Percentiles rank a stretch among this genome's conserved stretches.
Conservation (phyloP, 2,888 invertebrate genomes). For the Micoletzkya japonica region DNA sequence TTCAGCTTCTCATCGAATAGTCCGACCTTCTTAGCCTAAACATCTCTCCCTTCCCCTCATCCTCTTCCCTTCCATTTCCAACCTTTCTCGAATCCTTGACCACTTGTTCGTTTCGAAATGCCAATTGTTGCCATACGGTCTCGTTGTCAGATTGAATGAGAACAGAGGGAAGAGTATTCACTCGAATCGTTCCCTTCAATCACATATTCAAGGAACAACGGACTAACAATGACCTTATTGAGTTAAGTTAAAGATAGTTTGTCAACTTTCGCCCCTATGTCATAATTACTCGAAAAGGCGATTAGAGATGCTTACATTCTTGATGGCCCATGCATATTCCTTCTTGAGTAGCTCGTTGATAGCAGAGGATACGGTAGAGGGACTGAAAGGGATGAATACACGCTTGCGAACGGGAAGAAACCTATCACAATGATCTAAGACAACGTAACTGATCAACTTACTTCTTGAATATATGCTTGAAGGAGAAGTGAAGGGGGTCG, state of each 20-base stretch:
- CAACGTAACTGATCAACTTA: background rate
- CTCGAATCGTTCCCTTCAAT: background rate
- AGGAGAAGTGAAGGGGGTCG: background rate
- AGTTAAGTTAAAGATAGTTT: too few relatives aligned
- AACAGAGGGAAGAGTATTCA: conserved; percentile 12
- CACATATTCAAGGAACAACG: too few relatives aligned
- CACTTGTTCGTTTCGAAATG: conserved; percentile 32
- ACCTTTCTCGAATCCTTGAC: conserved; percentile 33
- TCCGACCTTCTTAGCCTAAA: conserved; percentile 17
- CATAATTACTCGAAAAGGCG: background rate
- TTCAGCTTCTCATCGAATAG: conserved; percentile 5
- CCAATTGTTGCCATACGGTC: conserved; percentile 36
- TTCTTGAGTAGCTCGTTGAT: background rate
- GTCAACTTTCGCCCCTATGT: background rate
- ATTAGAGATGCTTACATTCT: background rate
- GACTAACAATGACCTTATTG: too few relatives aligned
- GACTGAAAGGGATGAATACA: background rate
- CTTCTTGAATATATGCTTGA: background rate
- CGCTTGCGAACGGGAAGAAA: too few relatives aligned
- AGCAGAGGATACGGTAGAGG: background rate
- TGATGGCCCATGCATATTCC: background rate
- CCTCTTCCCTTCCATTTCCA: background rate
- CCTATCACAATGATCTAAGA: too few relatives aligned
- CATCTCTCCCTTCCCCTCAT: too few relatives aligned
- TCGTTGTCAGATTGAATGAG: conserved; percentile 29